Conservation (phyloP, 92 coral and sea anemone genomes). For the Metridium senile region DNA sequence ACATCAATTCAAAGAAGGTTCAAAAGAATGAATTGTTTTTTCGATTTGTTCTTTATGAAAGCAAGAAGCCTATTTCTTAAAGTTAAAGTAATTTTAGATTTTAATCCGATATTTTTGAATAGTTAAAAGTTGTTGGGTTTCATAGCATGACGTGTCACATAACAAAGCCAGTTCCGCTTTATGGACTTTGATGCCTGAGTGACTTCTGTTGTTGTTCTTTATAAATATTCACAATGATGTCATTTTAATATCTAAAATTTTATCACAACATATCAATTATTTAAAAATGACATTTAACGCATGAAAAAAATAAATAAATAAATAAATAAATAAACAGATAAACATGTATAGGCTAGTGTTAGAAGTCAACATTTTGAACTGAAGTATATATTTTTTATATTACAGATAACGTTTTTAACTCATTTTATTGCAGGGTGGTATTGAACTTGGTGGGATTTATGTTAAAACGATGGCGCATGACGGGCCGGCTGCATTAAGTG, state of each 20-base stretch:
- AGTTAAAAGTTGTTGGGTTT: background rate
- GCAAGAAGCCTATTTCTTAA: no score
- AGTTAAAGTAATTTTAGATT: no score
- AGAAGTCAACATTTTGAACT: background rate
- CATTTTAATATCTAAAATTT: background rate
- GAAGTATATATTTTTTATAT: no score
- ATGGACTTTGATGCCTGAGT: background rate
- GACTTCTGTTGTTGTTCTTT: background rate
- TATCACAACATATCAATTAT: no score
- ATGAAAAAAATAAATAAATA: background rate
- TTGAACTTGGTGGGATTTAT: conserved; percentile 90
- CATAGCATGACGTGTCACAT: background rate
- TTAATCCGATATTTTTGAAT: no score
- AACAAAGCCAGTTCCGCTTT: background rate
- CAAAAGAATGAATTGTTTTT: no score
- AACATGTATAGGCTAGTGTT: background rate
- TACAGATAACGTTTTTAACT: no score
- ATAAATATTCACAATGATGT: background rate
- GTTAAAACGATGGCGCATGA: conserved; percentile 90
- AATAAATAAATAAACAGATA: no score
- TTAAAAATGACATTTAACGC: background rate
- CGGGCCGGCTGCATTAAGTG: conserved; percentile 94
- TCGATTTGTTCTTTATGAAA: background rate
- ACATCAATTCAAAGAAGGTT: background rate
- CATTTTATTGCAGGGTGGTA: conserved; percentile 78